Base-by-base conservation (phyloP, 2,888 invertebrate genomes). In the Parochlus steinenii region DNA sequence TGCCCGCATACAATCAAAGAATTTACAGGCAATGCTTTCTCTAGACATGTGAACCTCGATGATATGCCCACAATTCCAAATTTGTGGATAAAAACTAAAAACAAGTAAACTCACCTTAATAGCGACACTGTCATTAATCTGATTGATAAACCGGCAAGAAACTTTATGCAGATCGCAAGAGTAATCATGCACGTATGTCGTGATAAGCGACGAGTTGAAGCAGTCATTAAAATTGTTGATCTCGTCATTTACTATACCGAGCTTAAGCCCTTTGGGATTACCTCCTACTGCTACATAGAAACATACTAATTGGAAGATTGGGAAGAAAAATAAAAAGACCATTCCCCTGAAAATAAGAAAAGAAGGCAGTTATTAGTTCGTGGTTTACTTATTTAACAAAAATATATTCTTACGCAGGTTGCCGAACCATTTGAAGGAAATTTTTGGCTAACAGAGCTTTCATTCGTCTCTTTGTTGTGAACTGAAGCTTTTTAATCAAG, bases 241-340 rank as follows among this genome's bases (percentile, higher is more conserved):
- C 56, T 92, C 90, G 2, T 79, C 66, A 48, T 87, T 87, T 15
- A 86, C 75, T 1, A 90, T 65, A 0, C 76, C 87, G 23, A 92
- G 46, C 31, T 67, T 65, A 0, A 90, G 61, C 38, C 71, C 70
- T 33, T 65, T 63, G 0, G 82, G 80, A 46, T 86, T 78, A 31
- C 71, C 70, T 2, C 86, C 86, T 33, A 86, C 71, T 18, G 86
- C 77, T 37, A 75, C 54, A 58, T 86, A 79, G 56, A 90, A 89
- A 23, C 80, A 66, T 25, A 73, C 62, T 40, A 79, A 67, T 67
- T 89, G 78, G 16, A 87, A 61, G 11, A 89, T 61, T 10, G 90
- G 90, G 49, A 90, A 77, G 37, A 82, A 46, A 39, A 87, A 59
- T 42, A 86, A 74, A 55, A 90, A 90, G 42, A 78, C 56, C 18